phyloP scores from a whole-genome alignment of 64 coral and sea anemone genomes.

The Stichodactyla mertensii region DNA sequence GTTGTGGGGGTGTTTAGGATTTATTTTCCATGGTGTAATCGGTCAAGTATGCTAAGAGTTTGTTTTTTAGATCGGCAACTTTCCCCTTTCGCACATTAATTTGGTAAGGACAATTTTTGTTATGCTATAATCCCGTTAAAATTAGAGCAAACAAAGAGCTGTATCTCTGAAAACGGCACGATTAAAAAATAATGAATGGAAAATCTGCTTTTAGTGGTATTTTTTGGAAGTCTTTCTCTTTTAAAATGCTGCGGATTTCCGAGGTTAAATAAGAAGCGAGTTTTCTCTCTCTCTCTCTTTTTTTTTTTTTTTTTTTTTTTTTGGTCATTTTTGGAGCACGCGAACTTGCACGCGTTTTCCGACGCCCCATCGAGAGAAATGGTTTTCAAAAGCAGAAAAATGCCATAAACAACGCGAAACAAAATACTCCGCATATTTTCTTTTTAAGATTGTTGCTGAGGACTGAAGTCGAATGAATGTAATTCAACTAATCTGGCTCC shows the following conservation, averaged over 20 bases:
- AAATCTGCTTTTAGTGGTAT: neutral
- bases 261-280: neutral
- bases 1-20: neutral
- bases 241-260: neutral
- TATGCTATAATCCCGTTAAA: neutral
- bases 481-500: neutral
- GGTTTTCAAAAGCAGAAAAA: slow-evolving; percentile 1
- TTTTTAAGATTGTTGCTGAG: neutral
- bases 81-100: neutral
- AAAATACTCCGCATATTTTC: slow-evolving; percentile 1
- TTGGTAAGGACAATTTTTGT: neutral
- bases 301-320: neutral
- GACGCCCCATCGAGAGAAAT: slow-evolving; percentile 9
- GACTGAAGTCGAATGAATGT: neutral
- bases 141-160: neutral
- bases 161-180: neutral
- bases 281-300: too few species aligned
- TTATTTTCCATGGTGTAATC: neutral
- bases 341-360: neutral
- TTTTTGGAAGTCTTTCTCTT: neutral
- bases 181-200: neutral
- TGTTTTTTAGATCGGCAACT: neutral
- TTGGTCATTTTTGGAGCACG: slow-evolving; percentile 7
- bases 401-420: slow-evolving; percentile 14
- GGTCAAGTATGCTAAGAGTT: neutral